Evolutionary conservation across 2,888 invertebrate species (phyloP).

Genomic region (Macropis europaea): DNA sequence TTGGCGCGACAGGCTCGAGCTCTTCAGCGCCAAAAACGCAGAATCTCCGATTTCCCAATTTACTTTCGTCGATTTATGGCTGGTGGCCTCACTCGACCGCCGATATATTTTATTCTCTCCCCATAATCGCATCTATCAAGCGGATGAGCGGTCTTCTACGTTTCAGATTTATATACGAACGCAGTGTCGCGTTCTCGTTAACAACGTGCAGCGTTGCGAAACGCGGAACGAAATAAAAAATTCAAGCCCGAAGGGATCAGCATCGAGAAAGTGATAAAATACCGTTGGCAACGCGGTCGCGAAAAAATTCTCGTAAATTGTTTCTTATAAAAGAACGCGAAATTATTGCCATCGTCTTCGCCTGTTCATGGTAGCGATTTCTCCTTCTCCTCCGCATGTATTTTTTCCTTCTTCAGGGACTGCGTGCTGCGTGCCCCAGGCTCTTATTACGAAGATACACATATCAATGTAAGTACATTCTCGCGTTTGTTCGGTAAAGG

Average conservation of each 20-base stretch:
- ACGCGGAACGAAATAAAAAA: slow-evolving; percentile 4
- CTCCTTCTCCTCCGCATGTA: slow-evolving; percentile 2
- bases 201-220: slow-evolving; percentile 3
- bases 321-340: slow-evolving; percentile 30
- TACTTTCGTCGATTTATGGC: slow-evolving; percentile 8
- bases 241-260: slow-evolving; percentile 9
- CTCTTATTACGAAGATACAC: slow-evolving; percentile 30
- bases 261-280: slow-evolving; percentile 40
- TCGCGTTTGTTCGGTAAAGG: slow-evolving; percentile 1
- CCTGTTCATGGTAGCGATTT: slow-evolving; percentile 38
- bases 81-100: neutral
- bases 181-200: slow-evolving; percentile 38
- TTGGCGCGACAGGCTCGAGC: no score
- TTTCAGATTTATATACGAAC: slow-evolving; percentile 12
- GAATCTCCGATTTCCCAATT: slow-evolving; percentile 6
- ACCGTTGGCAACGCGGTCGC: slow-evolving; percentile 16
- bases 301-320: slow-evolving; percentile 47
- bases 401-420: neutral
- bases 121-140: slow-evolving; percentile 19
- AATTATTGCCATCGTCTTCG: slow-evolving; percentile 34
- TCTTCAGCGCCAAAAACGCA: neutral
- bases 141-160: neutral
- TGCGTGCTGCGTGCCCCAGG: slow-evolving; percentile 19
- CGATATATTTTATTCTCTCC: neutral
- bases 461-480: slow-evolving; percentile 35